These are phyloP conservation scores for Eutrigla gurnardus DNA, from an alignment of 2,797 vertebrate species.

Conservation along the genomic window DNA sequence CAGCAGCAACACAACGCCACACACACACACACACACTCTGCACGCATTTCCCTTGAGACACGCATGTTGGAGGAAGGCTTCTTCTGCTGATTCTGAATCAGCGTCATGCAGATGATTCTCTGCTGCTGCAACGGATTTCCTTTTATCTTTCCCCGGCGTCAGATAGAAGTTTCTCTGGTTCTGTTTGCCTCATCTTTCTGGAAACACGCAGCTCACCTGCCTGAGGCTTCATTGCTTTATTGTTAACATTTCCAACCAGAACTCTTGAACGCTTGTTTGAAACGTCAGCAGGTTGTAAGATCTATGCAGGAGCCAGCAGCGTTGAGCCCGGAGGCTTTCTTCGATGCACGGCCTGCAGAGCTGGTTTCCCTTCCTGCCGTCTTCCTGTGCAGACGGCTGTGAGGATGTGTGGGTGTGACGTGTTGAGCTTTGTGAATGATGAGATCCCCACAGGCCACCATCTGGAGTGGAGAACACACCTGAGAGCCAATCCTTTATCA, in stretches of 20 bases:
- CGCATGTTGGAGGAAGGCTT: no score
- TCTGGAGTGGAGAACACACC: slow-evolving; percentile 21
- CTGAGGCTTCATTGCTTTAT: background rate
- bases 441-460: slow-evolving; percentile 12
- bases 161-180: slow-evolving; percentile 9
- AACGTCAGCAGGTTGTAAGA: background rate
- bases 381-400: slow-evolving; percentile 35
- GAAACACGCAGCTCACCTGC: background rate
- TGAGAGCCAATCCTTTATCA: slow-evolving; percentile 30
- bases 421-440: background rate
- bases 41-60: no score
- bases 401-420: slow-evolving; percentile 27
- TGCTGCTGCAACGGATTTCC: slow-evolving; percentile 15
- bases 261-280: background rate
- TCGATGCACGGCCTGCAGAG: background rate
- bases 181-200: slow-evolving; percentile 4
- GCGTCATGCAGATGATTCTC: slow-evolving; percentile 19
- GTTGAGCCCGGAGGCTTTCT: background rate
- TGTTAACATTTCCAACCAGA: background rate
- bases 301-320: background rate
- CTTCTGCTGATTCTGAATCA: no score
- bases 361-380: background rate
- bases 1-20: no score
- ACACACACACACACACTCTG: no score
- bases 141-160: slow-evolving; percentile 37